Evolutionary conservation across 2,113 vertebrate species (phyloP).

Genomic region (Actinemys pallida): DNA sequence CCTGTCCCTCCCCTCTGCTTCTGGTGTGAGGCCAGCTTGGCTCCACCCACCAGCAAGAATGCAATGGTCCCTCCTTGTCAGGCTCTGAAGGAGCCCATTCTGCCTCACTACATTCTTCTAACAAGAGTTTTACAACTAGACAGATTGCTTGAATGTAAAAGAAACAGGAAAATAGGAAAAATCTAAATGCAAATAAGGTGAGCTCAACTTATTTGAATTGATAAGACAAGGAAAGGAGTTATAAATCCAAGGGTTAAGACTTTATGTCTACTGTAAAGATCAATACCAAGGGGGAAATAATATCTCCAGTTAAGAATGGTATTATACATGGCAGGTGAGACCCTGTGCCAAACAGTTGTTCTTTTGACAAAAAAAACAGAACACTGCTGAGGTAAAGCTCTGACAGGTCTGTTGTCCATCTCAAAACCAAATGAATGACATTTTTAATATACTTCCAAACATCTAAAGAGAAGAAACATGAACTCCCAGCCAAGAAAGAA

Average conservation of each 20-base stretch:
- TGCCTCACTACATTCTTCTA: conserved; percentile 19
- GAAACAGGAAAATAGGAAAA: conserved; percentile 61
- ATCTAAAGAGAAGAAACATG: conserved; percentile 24
- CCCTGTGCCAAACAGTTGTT: not conserved
- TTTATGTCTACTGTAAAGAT: conserved; percentile 66
- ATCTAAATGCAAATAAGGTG: conserved; percentile 60
- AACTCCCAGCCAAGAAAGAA: conserved; percentile 25
- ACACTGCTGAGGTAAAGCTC: not conserved
- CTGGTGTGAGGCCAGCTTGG: no score
- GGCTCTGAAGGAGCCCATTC: no score
- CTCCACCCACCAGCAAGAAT: no score
- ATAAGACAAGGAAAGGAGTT: conserved; percentile 64
- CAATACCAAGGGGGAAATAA: conserved; percentile 34
- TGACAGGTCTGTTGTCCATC: conserved; percentile 20
- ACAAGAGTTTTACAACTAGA: conserved; percentile 59
- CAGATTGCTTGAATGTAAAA: conserved; percentile 56
- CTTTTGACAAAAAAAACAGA: conserved; percentile 41
- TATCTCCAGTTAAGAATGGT: conserved; percentile 48
- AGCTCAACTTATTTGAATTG: conserved; percentile 63
- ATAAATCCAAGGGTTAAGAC: conserved; percentile 43
- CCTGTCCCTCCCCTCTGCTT: no score
- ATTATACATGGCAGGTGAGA: conserved; percentile 39
- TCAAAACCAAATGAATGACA: conserved; percentile 34
- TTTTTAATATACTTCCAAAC: conserved; percentile 49
- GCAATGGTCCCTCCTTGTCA: no score